Evolutionary conservation across 2,113 vertebrate species (phyloP), one percentile per base, ranked within the genome.

Genomic region (Urocolius indicus): DNA sequence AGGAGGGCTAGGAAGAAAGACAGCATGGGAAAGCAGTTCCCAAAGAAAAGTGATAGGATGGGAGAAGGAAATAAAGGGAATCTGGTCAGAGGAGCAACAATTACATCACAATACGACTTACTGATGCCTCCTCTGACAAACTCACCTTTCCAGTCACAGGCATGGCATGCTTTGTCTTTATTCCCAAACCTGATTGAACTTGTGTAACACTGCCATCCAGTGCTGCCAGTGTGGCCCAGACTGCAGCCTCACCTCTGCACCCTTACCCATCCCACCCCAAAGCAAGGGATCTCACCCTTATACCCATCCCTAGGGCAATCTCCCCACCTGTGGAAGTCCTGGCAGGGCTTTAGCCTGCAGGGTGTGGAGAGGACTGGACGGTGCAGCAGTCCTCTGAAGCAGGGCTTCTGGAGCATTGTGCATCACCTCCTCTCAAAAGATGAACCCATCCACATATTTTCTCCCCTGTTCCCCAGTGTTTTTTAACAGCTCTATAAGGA

Each of bases 201-300:
- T 81, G 66, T 46, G 57, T 92, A 93, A 93, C 52, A 43, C 63
- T 84, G 83, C 87, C 93, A 90, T 80, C 90, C 85, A 90, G 76
- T 65, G 75, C 90, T 92, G 75, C 52, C 58, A 69, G 51, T 1
- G 21, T 57, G 24, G 19, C 87, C 84, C 48, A 61, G 32, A 74
- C 88, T 94, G 91, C 38, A 92, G 46, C 4, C 26, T 23, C 61
- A n/a, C 16, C 24, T 78, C 89, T 55, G n/a, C 1, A 0, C 14
- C 54, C 30, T 34, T 13, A 41, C 22, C 21, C 15, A 21, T 23
- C 51, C 63, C 41, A 69, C 19, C 21, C 5, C 11, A 87, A 49
- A 41, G 27, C 34, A 69, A 66, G 54, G 34, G 38, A 41, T 41
- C 38, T 12, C 38, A 41, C 38, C 38, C 38, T 24, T 67, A 23